phyloP scores from a whole-genome alignment of 2,888 invertebrate genomes.

The Busseola fusca region DNA sequence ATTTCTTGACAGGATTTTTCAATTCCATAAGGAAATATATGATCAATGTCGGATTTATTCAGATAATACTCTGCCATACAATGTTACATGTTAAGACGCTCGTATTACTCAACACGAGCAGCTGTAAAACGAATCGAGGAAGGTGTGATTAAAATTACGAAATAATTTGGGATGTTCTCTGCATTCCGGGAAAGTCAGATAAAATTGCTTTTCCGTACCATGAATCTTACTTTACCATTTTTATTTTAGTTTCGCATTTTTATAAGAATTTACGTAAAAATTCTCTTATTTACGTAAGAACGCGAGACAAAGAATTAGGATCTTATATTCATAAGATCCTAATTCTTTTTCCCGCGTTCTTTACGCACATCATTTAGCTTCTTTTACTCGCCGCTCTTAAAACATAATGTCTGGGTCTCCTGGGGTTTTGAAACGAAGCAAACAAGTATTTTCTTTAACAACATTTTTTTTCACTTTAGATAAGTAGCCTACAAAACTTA shows the following conservation, averaged over 20 bases:
- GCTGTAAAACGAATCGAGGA: conserved; percentile 1
- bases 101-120: background rate
- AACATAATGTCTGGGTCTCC: background rate
- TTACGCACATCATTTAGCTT: background rate
- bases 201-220: conserved; percentile 12
- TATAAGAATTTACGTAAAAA: no score
- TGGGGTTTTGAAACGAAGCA: conserved; percentile 5
- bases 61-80: background rate
- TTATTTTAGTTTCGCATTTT: background rate
- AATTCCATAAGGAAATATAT: background rate
- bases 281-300: background rate
- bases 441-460: conserved; percentile 4
- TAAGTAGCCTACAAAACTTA: background rate
- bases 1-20: background rate
- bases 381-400: conserved; percentile 2
- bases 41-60: conserved; percentile 2
- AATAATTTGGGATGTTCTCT: conserved; percentile 3
- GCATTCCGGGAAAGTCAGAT: background rate
- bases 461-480: background rate
- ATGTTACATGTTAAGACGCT: background rate
- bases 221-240: conserved; percentile 2
- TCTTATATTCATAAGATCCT: no score
- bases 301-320: no score
- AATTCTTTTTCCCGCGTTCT: background rate
- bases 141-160: conserved; percentile 5